phyloP scores from a whole-genome alignment of 2,113 vertebrate species.

The Panthera leo region DNA sequence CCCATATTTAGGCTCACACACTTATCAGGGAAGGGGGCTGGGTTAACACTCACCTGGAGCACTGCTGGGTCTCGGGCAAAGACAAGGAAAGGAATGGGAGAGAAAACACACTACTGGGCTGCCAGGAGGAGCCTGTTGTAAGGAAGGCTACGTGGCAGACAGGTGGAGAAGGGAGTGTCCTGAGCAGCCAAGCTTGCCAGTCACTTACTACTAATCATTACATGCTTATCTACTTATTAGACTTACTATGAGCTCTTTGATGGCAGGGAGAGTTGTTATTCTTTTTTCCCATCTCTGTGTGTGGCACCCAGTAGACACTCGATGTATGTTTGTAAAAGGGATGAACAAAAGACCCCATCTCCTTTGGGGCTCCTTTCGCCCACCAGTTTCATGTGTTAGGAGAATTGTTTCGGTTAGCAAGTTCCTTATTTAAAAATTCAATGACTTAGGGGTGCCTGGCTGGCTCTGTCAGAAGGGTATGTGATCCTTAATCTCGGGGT shows the following conservation, averaged over 20 bases:
- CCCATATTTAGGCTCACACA: neutral
- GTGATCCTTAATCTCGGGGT: neutral
- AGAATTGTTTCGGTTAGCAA: neutral
- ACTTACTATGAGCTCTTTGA: neutral
- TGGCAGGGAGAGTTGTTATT: neutral
- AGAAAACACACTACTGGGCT: neutral
- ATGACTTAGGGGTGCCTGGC: neutral
- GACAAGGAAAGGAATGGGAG: neutral
- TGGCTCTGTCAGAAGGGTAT: neutral
- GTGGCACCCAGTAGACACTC: neutral
- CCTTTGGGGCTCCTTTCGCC: neutral
- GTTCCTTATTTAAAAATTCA: constrained; percentile 5
- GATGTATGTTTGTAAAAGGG: neutral
- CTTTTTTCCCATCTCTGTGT: neutral
- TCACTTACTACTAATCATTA: neutral
- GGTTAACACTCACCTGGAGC: neutral
- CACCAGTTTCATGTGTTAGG: neutral
- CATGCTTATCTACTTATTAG: neutral
- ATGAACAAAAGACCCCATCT: neutral
- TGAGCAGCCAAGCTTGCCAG: too few species aligned
- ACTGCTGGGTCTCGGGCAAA: neutral
- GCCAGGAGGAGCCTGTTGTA: neutral
- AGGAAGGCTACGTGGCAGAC: neutral
- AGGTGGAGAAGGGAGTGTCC: neutral
- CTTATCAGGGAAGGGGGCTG: neutral